These are phyloP conservation scores for Thecocarcelia acutangulata DNA, from an alignment of 2,888 invertebrate species.

Conservation along the genomic window DNA sequence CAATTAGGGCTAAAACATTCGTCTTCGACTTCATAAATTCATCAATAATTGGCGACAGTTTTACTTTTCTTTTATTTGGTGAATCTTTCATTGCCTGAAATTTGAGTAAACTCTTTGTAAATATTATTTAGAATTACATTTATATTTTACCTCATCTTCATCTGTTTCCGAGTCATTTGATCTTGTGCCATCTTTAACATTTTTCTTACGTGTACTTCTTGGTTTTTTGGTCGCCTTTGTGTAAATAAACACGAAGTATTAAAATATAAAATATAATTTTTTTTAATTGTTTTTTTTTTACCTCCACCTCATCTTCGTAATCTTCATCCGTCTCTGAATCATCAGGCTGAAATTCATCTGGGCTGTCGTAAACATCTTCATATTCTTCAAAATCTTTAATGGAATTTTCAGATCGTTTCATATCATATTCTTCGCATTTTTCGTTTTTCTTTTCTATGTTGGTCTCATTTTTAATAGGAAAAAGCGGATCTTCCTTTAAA, in stretches of 20 bases:
- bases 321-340: constrained; percentile 38
- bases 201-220: constrained; percentile 25
- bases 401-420: not conserved
- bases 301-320: not conserved
- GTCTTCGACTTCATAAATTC: constrained; percentile 49
- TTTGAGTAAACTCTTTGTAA: not conserved
- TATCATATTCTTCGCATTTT: constrained; percentile 12
- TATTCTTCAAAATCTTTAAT: constrained; percentile 30
- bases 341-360: constrained; percentile 46
- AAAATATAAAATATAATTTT: not conserved
- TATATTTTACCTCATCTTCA: constrained; percentile 35
- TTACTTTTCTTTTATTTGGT: constrained; percentile 29
- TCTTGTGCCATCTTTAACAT: constrained; percentile 12
- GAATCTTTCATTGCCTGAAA: constrained; percentile 21
- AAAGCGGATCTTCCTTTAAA: constrained; percentile 56
- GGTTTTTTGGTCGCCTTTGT: constrained; percentile 4
- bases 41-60: constrained; percentile 42
- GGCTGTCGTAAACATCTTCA: constrained; percentile 42
- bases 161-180: constrained; percentile 39
- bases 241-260: not conserved
- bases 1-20: constrained; percentile 52
- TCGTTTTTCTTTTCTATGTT: constrained; percentile 14
- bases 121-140: too few relatives aligned
- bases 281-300: not conserved
- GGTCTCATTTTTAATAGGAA: constrained; percentile 41